Percentiles rank a stretch among this genome's conserved stretches.
These are phyloP conservation scores for Misgurnus anguillicaudatus DNA, from an alignment of 2,113 vertebrate genomes.

Conservation along the genomic window DNA sequence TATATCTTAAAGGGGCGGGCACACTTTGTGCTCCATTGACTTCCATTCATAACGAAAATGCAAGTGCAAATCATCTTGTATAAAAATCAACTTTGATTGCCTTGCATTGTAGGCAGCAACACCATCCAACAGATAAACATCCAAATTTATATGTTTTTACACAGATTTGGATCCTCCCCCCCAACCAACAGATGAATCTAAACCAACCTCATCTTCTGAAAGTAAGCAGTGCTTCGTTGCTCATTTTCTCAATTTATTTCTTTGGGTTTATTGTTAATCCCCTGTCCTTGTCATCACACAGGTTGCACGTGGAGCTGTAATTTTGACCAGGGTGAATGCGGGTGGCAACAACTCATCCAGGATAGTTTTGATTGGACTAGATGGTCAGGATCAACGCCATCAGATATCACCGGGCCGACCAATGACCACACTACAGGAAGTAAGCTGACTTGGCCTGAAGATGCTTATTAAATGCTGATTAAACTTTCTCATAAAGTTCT, in stretches of 20 bases:
- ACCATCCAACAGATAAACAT: no score
- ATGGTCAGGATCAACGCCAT: conserved; percentile 74
- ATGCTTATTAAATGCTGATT: not conserved
- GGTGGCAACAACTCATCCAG: conserved; percentile 56
- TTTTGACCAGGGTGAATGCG: conserved; percentile 55
- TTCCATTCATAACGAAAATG: no score
- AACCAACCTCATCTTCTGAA: conserved; percentile 11
- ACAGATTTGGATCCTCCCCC: conserved; percentile 7
- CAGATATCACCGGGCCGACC: conserved; percentile 72
- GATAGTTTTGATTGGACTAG: conserved; percentile 73
- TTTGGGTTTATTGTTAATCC: not conserved
- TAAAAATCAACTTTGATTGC: no score
- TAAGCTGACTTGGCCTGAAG: conserved; percentile 52
- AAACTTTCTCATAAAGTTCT: not conserved
- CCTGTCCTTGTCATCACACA: not conserved
- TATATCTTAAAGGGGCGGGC: not conserved
- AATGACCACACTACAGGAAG: conserved; percentile 81
- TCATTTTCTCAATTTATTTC: not conserved
- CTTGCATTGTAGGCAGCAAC: no score
- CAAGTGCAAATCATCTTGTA: no score
- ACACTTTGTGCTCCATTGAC: no score
- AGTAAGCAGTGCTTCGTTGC: conserved; percentile 26
- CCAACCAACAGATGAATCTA: conserved; percentile 17
- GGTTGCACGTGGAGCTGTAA: conserved; percentile 50
- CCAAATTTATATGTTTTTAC: not conserved